Conservation (phyloP, 2,888 invertebrate species). For the Platycnemis pennipes region DNA sequence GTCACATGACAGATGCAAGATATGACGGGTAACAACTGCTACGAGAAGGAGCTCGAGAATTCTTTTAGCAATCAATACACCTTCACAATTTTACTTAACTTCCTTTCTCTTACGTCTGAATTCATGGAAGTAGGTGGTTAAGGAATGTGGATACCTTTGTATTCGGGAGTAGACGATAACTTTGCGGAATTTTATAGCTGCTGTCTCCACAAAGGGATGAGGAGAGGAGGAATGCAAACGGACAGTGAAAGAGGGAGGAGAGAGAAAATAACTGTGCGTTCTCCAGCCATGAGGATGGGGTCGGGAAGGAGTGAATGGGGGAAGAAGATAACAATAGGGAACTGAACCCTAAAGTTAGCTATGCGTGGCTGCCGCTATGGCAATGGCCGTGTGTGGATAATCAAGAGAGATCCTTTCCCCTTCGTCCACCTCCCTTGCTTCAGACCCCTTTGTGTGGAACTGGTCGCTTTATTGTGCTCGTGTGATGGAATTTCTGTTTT, state of each 20-base stretch:
- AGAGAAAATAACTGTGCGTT: background rate
- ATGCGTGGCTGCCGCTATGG: background rate
- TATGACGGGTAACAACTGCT: background rate
- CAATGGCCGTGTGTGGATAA: background rate
- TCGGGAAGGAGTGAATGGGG: background rate
- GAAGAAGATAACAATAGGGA: background rate
- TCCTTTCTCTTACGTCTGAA: background rate
- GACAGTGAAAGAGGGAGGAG: background rate
- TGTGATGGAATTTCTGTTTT: slow-evolving; percentile 2
- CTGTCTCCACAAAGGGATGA: background rate
- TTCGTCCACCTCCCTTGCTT: background rate
- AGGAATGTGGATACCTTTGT: background rate
- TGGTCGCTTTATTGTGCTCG: background rate
- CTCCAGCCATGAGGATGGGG: background rate
- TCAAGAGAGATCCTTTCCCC: background rate
- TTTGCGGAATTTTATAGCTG: background rate
- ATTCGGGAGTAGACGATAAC: background rate
- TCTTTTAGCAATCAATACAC: background rate
- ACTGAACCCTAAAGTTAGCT: background rate
- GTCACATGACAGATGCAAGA: no score
- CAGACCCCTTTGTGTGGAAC: background rate
- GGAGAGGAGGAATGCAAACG: background rate
- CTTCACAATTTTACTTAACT: background rate
- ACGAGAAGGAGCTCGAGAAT: background rate
- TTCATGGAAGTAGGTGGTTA: background rate